Percentiles rank a stretch among this genome's conserved stretches.
phyloP scores from a whole-genome alignment of 2,797 vertebrate species.

The Microctenopoma steveboyesi region DNA sequence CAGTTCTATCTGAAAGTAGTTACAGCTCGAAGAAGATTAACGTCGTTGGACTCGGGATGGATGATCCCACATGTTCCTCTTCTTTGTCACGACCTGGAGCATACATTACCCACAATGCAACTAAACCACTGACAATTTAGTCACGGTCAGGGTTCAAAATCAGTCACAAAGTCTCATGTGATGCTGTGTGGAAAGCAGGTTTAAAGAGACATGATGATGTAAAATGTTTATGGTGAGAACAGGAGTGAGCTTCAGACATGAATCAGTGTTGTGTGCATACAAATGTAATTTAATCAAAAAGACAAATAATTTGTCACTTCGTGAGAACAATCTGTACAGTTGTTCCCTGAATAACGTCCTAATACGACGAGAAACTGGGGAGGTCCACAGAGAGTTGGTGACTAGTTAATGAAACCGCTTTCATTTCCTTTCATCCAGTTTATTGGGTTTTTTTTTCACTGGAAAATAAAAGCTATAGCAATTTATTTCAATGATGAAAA shows the following conservation, averaged over 20 bases:
- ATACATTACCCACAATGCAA: too few species aligned
- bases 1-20: too few species aligned
- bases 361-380: slow-evolving; percentile 26
- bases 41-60: too few species aligned
- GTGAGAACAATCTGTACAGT: slow-evolving; percentile 42
- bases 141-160: slow-evolving; percentile 19
- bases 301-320: slow-evolving; percentile 44
- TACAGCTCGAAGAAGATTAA: too few species aligned
- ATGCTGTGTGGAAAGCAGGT: slow-evolving; percentile 22
- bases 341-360: slow-evolving; percentile 30
- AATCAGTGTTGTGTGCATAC: background rate
- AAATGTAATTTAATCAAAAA: slow-evolving; percentile 21
- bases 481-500: slow-evolving; percentile 49
- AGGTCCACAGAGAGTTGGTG: slow-evolving; percentile 42
- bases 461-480: slow-evolving; percentile 13
- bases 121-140: too few species aligned
- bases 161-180: slow-evolving; percentile 38
- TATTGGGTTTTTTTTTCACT: slow-evolving; percentile 39
- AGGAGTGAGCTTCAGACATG: slow-evolving; percentile 5
- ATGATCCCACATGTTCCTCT: too few species aligned
- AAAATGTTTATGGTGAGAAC: background rate
- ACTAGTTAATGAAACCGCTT: slow-evolving; percentile 55
- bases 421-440: slow-evolving; percentile 58
- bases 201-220: background rate
- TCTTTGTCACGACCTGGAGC: too few species aligned